Evolutionary conservation across 2,888 invertebrate genomes (phyloP), one percentile per base, ranked within the genome.

Genomic region (Campoplex nolae): DNA sequence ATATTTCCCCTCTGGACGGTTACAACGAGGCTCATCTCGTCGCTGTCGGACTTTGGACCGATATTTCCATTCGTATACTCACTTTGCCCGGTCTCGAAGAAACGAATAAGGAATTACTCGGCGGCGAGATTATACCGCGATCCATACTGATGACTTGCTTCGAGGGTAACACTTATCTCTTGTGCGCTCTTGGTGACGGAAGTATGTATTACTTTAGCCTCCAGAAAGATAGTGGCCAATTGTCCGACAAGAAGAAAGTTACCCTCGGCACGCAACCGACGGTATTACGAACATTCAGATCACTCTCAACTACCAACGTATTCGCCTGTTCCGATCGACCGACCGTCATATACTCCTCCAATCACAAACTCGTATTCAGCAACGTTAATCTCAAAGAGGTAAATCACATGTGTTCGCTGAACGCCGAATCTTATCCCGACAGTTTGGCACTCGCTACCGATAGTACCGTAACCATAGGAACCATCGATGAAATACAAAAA

Each of bases 311-410:
- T 0, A 98, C 98, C 23, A 99, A 99, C 94, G 99, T 99, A 54
- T 99, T 99, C 95, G 99, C 99, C 35, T 99, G 99, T 94, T 99
- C 99, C 0, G 99, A 99, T 95, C 96, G 99, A 75, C 99, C 99
- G 0, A 99, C 99, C 0, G 99, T 99, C 18, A 99, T 99, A 90
- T 99, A 99, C 95, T 99, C 99, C 7, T 99, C 99, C n/a, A 99
- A 99, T 95, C 98, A 99, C 94, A 99, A 99, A 95, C 96, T 99
- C 51, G 99, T 99, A 3, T 99, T 99, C 95, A 99, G 99, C n/a
- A 99, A 99, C 95, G 99, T 99, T 2, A 99, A 98, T 94, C 95
- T 98, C 78, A 98, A 98, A 92, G 98, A 98, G 94, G 98, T 99
- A 0, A 98, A 98, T 92, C 99, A 99, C 93, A 99, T 99, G 99